Evolutionary conservation across 2,888 invertebrate genomes (phyloP), one percentile per base, ranked within the genome.

Genomic region (Sepioteuthis lessoniana): DNA sequence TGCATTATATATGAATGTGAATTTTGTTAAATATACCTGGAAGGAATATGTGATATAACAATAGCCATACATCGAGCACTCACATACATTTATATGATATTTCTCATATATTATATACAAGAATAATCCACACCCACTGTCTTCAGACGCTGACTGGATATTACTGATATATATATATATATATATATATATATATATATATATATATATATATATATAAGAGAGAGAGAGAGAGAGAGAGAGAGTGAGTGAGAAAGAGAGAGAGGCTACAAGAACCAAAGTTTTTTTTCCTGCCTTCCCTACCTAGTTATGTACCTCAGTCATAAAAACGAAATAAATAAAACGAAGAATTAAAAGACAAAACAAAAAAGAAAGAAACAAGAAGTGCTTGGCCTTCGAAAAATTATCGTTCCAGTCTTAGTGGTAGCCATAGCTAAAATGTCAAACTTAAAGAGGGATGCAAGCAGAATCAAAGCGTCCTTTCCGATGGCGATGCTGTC

Each of bases 121-220:
- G n/a, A n/a, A n/a, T n/a, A n/a, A n/a, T n/a, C n/a, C n/a, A n/a
- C n/a, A n/a, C n/a, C n/a, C n/a, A n/a, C n/a, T n/a, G n/a, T n/a
- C n/a, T n/a, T n/a, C n/a, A n/a, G n/a, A n/a, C n/a, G n/a, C n/a
- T n/a, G n/a, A n/a, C n/a, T n/a, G n/a, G n/a, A n/a, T n/a, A n/a
- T n/a, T n/a, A n/a, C n/a, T n/a, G n/a, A n/a, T n/a, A n/a, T n/a
- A n/a, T n/a, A n/a, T n/a, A n/a, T n/a, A n/a, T n/a, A n/a, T n/a
- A n/a, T n/a, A 76, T 76, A 76, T 76, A 76, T 76, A 76, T 76
- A 76, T 76, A 76, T 76, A 76, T 76, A 76, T 76, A 76, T 76
- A 76, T 76, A 76, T 76, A 76, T 76, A 76, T 76, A 76, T 76
- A 76, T 76, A 76, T 76, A 76, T n/a, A 76, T n/a, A 76, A 31